These are phyloP conservation scores for Phrynocephalus versicolor DNA, from an alignment of 2,113 vertebrate genomes.

Conservation along the genomic window DNA sequence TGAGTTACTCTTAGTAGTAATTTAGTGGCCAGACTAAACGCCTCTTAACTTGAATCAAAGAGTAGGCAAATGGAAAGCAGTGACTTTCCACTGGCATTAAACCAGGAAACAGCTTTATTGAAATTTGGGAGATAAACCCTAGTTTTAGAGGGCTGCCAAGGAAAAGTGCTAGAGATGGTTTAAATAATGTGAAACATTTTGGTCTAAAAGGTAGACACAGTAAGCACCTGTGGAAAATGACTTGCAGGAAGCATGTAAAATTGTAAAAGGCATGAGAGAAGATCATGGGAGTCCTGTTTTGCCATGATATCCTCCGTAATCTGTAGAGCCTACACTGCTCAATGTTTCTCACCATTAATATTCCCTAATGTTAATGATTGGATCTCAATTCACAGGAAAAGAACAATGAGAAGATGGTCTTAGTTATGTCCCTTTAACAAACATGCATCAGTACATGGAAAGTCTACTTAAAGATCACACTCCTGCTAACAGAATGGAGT, in stretches of 20 bases:
- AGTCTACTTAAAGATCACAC: fast-evolving
- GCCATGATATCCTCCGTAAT: background rate
- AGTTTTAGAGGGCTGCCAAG: background rate
- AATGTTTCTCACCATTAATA: background rate
- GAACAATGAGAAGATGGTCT: constrained; percentile 6
- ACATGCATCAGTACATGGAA: background rate
- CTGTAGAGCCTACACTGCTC: background rate
- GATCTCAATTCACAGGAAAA: fast-evolving
- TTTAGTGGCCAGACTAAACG: background rate
- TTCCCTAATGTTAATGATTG: fast-evolving
- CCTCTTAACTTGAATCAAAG: background rate
- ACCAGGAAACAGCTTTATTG: no score
- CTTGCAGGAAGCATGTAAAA: background rate
- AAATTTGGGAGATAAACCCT: background rate
- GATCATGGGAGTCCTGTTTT: background rate
- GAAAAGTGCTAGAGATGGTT: background rate
- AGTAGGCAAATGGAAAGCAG: background rate
- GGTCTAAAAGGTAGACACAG: background rate
- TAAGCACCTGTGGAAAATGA: background rate
- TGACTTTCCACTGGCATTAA: background rate
- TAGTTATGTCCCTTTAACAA: background rate
- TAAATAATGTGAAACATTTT: background rate
- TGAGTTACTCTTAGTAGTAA: background rate
- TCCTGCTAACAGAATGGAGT: constrained; percentile 6
- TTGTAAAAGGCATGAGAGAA: background rate